Evolutionary conservation across 1,140 invertebrate species (phyloP).

Genomic region (Plectrocnemia conspersa): DNA sequence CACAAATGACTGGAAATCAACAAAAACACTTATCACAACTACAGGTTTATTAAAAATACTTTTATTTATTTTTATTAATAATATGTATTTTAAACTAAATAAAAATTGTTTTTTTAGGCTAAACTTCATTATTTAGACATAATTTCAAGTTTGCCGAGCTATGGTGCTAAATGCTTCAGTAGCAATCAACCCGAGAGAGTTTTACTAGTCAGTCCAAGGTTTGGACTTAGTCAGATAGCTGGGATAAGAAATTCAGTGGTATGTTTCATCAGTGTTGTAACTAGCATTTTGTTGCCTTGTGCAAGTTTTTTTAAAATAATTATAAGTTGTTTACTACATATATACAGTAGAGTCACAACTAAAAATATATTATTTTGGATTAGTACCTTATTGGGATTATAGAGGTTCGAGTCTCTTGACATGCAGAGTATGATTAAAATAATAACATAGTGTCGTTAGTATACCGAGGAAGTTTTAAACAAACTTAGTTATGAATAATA

Average conservation of each 20-base stretch:
- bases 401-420: no score
- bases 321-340: no score
- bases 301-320: no score
- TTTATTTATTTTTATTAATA: constrained; percentile 3
- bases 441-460: no score
- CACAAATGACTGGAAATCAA: constrained; percentile 73
- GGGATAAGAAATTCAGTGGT: constrained; percentile 75
- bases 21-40: constrained; percentile 74
- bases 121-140: constrained; percentile 89
- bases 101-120: constrained; percentile 53
- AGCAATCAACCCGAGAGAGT: constrained; percentile 77
- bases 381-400: no score
- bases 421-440: no score
- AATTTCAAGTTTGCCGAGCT: constrained; percentile 78
- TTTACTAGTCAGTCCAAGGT: constrained; percentile 76
- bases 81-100: background rate
- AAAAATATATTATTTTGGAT: no score
- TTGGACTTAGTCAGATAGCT: constrained; percentile 81
- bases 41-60: constrained; percentile 55
- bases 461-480: no score
- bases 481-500: no score
- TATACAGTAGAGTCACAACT: no score
- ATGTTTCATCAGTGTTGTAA: no score
- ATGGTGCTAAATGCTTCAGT: constrained; percentile 84
- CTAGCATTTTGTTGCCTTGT: no score